A percentile compares a stretch with the other conserved stretches of the same genome.
Evolutionary conservation across 2,797 vertebrate species (phyloP).

Genomic region (Arrhamphus sclerolepis): DNA sequence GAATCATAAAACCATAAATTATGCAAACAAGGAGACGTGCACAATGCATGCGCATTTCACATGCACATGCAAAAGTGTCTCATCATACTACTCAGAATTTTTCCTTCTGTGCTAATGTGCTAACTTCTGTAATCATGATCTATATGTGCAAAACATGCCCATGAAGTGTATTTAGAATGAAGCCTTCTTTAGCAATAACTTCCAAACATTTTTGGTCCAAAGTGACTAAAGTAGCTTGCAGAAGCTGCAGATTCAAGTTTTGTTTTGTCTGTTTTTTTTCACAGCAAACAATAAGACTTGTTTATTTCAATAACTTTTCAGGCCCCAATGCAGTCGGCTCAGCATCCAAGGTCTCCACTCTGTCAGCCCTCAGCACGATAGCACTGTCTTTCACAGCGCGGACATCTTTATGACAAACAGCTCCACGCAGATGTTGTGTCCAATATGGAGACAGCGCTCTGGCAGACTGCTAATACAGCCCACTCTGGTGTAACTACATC

Average conservation of each 20-base stretch:
- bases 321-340: constrained; percentile 92
- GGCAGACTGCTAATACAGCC: constrained; percentile 61
- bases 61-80: too few species aligned
- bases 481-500: constrained; percentile 80
- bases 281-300: constrained; percentile 23
- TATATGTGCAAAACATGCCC: constrained; percentile 15
- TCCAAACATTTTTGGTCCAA: not conserved
- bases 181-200: not conserved
- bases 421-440: constrained; percentile 77
- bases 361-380: constrained; percentile 97
- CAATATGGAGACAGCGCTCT: constrained; percentile 67
- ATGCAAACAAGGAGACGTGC: too few species aligned
- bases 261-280: not conserved
- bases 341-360: constrained; percentile 91
- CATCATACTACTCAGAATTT: too few species aligned
- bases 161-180: constrained; percentile 15
- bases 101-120: too few species aligned
- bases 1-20: too few species aligned
- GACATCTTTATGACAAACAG: constrained; percentile 97
- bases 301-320: constrained; percentile 67
- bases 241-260: not conserved
- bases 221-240: constrained; percentile 14
- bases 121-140: too few species aligned
- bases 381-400: constrained; percentile 97
- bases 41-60: too few species aligned